phyloP scores from a whole-genome alignment of 2,113 vertebrate genomes.

The Embiotoca jacksoni region DNA sequence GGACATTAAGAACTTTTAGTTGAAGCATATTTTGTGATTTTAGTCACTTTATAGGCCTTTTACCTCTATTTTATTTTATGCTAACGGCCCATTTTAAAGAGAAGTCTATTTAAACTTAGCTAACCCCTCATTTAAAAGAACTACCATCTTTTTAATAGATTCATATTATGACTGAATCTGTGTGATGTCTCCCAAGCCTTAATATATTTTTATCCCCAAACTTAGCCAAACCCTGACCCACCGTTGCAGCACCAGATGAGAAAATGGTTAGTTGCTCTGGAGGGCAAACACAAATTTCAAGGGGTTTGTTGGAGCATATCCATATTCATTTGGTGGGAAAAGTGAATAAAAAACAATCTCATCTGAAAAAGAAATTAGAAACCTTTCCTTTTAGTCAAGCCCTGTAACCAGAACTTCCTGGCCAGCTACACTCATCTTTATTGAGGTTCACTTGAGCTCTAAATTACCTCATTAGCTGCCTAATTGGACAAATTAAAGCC shows the following conservation, averaged over 20 bases:
- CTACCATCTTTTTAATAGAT: too few species aligned
- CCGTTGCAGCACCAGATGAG: not conserved
- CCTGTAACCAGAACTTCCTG: conserved; percentile 43
- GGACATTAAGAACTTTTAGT: not conserved
- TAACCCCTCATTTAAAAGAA: too few species aligned
- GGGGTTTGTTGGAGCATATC: not conserved
- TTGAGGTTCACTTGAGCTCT: conserved; percentile 82
- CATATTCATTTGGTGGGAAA: not conserved
- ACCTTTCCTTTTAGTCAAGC: conserved; percentile 36
- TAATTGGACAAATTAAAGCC: conserved; percentile 84
- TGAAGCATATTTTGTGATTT: not conserved
- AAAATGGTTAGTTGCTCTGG: not conserved
- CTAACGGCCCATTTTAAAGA: too few species aligned
- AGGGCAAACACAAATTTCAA: not conserved
- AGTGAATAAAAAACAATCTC: not conserved
- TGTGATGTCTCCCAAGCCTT: too few species aligned
- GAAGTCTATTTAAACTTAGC: too few species aligned
- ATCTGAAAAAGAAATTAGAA: conserved; percentile 7
- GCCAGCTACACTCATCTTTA: conserved; percentile 53
- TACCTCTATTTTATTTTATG: too few species aligned
- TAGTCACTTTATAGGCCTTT: not conserved
- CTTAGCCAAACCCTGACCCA: not conserved
- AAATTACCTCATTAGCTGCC: conserved; percentile 82
- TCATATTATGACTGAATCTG: too few species aligned
- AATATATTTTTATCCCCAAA: too few species aligned